phyloP scores from a whole-genome alignment of 2,888 invertebrate genomes.

The Nephrotoma flavescens region DNA sequence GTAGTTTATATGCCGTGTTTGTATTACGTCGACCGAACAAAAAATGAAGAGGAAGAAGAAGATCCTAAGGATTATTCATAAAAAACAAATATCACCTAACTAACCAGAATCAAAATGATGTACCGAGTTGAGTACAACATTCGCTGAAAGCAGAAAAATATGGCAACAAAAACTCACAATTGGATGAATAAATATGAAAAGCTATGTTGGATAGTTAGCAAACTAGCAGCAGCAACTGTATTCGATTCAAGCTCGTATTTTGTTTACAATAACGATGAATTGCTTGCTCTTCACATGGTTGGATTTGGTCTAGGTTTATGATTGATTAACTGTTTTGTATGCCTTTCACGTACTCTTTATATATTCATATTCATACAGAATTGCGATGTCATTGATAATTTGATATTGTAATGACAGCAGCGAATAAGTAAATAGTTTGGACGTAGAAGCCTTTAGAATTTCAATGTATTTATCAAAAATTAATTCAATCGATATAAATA shows the following conservation, averaged over 20 bases:
- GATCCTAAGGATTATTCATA: not conserved
- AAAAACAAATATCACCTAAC: not conserved
- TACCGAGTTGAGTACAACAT: not conserved
- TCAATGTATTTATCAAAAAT: too few relatives aligned
- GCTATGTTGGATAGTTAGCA: not conserved
- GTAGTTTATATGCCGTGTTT: not conserved
- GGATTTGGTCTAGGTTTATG: not conserved
- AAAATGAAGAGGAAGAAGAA: not conserved
- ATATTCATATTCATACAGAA: too few relatives aligned
- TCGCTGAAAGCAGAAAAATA: not conserved
- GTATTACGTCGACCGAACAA: not conserved
- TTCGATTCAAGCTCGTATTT: too few relatives aligned
- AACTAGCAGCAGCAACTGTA: not conserved
- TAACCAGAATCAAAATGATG: too few relatives aligned
- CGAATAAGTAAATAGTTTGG: too few relatives aligned
- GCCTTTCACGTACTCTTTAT: not conserved
- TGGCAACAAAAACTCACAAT: not conserved
- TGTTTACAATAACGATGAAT: not conserved
- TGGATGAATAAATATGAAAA: not conserved
- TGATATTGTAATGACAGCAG: too few relatives aligned
- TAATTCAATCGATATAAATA: too few relatives aligned
- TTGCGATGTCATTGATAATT: too few relatives aligned
- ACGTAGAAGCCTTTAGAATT: too few relatives aligned
- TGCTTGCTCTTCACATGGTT: not conserved
- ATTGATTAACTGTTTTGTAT: not conserved